phyloP scores from a whole-genome alignment of 23 tunicate genomes.

The Trididemnum miniatum region DNA sequence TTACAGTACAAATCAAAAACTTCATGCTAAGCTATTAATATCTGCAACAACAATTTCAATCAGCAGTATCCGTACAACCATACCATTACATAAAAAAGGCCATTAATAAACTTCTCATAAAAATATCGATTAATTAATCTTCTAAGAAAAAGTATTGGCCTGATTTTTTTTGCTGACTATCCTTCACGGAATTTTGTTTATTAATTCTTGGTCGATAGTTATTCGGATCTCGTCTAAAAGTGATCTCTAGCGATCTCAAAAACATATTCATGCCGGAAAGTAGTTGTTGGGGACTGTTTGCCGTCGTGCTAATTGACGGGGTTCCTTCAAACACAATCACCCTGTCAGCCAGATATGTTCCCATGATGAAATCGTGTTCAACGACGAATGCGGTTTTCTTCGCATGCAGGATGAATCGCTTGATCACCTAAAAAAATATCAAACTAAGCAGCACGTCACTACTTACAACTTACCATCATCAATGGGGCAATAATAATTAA shows the following conservation, averaged over 20 bases:
- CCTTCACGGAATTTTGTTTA: constrained; percentile 80
- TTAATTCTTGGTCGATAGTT: constrained; percentile 89
- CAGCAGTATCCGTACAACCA: too few relatives aligned
- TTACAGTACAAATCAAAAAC: too few relatives aligned
- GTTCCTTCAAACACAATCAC: constrained; percentile 90
- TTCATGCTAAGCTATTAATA: too few relatives aligned
- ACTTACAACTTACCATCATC: too few relatives aligned
- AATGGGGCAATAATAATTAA: too few relatives aligned
- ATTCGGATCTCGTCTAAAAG: constrained; percentile 96
- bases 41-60: too few relatives aligned
- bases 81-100: too few relatives aligned
- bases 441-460: too few relatives aligned
- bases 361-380: constrained; percentile 99
- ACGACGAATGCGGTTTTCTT: constrained; percentile 98
- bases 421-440: constrained; percentile 64
- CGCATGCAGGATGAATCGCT: constrained; percentile 87
- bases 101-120: too few relatives aligned
- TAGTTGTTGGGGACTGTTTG: constrained; percentile 71
- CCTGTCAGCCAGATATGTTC: constrained; percentile 90
- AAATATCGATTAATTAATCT: too few relatives aligned
- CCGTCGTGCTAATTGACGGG: constrained; percentile 85
- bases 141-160: constrained; percentile 92
- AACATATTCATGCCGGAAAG: constrained; percentile 89
- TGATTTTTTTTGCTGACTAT: constrained; percentile 71
- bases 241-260: constrained; percentile 75